phyloP scores from a whole-genome alignment of 2,888 invertebrate species.

The Harpalus rubripes region DNA sequence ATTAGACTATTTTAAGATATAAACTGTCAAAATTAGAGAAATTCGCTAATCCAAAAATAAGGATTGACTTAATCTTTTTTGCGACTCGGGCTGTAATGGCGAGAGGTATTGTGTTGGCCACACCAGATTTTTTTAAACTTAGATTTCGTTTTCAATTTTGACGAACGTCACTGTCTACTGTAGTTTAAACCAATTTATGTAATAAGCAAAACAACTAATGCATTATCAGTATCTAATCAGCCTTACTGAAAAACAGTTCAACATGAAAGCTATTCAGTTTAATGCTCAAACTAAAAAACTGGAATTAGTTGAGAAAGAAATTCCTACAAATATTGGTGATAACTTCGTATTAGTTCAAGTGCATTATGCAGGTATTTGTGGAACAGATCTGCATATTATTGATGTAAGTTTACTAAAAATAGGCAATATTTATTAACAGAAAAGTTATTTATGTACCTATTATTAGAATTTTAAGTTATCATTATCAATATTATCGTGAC shows the following conservation, averaged over 20 bases:
- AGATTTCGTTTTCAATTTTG: too few relatives aligned
- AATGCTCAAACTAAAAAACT: conserved; percentile 77
- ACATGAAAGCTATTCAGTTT: conserved; percentile 82
- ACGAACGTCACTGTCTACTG: too few relatives aligned
- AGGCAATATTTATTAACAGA: background rate
- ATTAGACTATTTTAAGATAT: too few relatives aligned
- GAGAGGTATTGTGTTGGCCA: too few relatives aligned
- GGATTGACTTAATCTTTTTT: too few relatives aligned
- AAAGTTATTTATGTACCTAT: background rate
- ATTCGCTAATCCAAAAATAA: too few relatives aligned
- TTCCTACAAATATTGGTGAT: conserved; percentile 78
- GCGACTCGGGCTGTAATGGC: too few relatives aligned
- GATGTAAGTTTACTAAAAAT: conserved; percentile 77
- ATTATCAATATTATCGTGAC: too few relatives aligned
- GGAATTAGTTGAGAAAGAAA: conserved; percentile 76
- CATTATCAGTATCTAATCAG: conserved; percentile 18
- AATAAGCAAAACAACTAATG: background rate
- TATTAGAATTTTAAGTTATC: background rate
- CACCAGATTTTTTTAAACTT: too few relatives aligned
- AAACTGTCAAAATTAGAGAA: too few relatives aligned
- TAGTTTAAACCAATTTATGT: background rate
- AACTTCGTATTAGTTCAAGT: conserved; percentile 84
- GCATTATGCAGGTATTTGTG: conserved; percentile 85
- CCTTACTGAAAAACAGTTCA: background rate
- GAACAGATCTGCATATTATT: conserved; percentile 86